Conservation (phyloP, 2,113 vertebrate species). For the Neogobius melanostomus region DNA sequence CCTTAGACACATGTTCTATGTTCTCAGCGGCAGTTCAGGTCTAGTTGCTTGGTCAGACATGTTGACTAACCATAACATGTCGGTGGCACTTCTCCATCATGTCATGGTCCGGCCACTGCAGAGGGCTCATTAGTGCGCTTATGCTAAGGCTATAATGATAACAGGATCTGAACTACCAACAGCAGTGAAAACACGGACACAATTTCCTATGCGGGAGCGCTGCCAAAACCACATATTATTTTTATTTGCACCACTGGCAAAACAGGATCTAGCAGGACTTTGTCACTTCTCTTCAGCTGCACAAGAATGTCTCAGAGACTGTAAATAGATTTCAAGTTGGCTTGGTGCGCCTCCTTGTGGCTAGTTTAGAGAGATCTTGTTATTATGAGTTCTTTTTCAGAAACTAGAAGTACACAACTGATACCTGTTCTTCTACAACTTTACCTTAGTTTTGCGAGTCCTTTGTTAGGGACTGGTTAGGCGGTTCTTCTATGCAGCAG, state of each 20-base stretch:
- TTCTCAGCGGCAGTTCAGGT: not conserved
- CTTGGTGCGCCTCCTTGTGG: conserved; percentile 41
- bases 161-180: conserved; percentile 24
- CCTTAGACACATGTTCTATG: not conserved
- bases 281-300: conserved; percentile 6
- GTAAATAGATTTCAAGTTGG: not conserved
- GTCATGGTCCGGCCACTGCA: conserved; percentile 50
- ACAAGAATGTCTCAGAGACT: not conserved
- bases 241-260: not conserved
- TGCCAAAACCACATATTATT: conserved; percentile 1
- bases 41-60: conserved; percentile 20
- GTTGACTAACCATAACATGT: conserved; percentile 19
- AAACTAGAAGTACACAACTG: not conserved
- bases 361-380: not conserved
- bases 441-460: not conserved
- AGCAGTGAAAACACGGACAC: conserved; percentile 23
- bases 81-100: conserved; percentile 42
- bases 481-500: not conserved
- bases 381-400: not conserved
- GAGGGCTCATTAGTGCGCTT: conserved; percentile 38
- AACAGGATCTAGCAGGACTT: not conserved
- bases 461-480: not conserved
- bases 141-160: conserved; percentile 39
- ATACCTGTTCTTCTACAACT: not conserved
- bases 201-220: not conserved